Base-by-base conservation (phyloP, 2,888 invertebrate genomes). In the Cacoxenus indagator region DNA sequence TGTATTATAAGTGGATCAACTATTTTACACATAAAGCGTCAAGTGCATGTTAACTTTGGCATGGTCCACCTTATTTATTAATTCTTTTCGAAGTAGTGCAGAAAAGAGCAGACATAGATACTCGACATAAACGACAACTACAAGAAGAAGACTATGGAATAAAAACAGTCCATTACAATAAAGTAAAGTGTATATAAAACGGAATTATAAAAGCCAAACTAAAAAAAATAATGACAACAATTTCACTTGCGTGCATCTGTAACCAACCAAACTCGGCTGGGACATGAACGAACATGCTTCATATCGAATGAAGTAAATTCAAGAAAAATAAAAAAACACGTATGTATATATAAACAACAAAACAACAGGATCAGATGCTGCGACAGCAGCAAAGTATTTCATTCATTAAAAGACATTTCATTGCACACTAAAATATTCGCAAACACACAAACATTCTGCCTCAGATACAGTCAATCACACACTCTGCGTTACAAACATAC, bases 301-400 rank as follows among this genome's bases (percentile, higher is more conserved):
- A 59, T 59, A 19, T 59, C 22, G 9, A 59, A 11, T 31, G 9
- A 6, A 59, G 19, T 31, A 8, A 55, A 6, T n/a, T n/a, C 45
- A 43, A 61, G 22, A 46, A 59, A 19, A 48, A 48, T 19, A 17
- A 48, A 17, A 14, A 48, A 2, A 48, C n/a, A n/a, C n/a, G n/a
- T n/a, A 17, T 17, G 22, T 17, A 51, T 19, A 51, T 51, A 17
- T 19, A 19, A 67, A 14, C 66, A 61, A n/a, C 48, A 26, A 54
- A 61, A 65, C 37, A 46, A 65, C 57, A 67, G 51, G 55, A 64
- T 46, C 31, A 48, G 46, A 31, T 37, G 62, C 31, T 48, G 66
- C 64, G 64, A 46, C 64, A 62, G 48, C 62, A 66, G 48, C 62
- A 66, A 66, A 65, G 57, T 64, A 68, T 67, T 70, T 68, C 70